Evolutionary conservation across 2,113 vertebrate genomes (phyloP).

Genomic region (Stegostoma tigrinum): DNA sequence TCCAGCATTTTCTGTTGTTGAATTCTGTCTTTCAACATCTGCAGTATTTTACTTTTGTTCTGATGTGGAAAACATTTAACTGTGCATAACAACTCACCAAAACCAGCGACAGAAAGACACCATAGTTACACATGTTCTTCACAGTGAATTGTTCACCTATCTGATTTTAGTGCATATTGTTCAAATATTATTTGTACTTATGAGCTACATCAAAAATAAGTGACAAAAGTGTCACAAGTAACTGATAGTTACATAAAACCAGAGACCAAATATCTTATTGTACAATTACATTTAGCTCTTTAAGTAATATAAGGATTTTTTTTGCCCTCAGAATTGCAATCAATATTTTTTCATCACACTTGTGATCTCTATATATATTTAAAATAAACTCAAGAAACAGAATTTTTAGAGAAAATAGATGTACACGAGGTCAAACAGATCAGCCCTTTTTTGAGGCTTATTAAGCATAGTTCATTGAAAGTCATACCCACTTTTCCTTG

Average conservation of each 20-base stretch:
- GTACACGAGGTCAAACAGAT: neutral
- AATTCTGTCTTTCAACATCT: too few species aligned
- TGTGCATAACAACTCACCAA: neutral
- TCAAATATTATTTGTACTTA: neutral
- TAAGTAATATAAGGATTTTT: neutral
- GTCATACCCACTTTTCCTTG: neutral
- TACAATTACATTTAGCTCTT: neutral
- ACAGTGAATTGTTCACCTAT: neutral
- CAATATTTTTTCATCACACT: neutral
- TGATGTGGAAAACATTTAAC: neutral
- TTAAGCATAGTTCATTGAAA: neutral
- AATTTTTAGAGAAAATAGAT: neutral
- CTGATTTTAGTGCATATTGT: neutral
- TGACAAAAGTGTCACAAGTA: neutral
- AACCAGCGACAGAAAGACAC: neutral
- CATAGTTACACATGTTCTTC: neutral
- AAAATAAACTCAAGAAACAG: neutral
- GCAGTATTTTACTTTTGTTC: too few species aligned
- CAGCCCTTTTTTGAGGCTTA: neutral
- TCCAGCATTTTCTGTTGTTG: too few species aligned
- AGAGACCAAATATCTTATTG: neutral
- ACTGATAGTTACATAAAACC: neutral
- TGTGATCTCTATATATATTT: neutral
- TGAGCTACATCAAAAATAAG: neutral
- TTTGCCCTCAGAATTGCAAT: neutral